phyloP scores from a whole-genome alignment of 2,113 vertebrate species.

The Sinocyclocheilus anophthalmus region DNA sequence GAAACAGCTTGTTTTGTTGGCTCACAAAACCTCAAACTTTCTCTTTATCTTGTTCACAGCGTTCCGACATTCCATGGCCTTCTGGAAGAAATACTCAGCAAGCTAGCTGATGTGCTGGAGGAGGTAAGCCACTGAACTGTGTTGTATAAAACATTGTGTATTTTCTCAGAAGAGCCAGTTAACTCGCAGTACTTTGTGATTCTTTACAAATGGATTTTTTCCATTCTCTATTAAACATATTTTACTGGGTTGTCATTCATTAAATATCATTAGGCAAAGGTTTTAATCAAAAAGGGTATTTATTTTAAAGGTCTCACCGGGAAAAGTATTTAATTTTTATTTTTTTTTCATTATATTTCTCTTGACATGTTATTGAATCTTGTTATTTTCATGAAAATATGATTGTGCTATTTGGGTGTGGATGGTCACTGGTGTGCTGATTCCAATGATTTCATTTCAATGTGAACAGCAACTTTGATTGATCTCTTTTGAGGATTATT shows the following conservation, averaged over 20 bases:
- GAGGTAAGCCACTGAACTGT: constrained; percentile 77
- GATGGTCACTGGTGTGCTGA: not conserved
- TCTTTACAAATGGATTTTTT: not conserved
- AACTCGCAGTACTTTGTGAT: not conserved
- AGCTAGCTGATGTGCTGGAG: constrained; percentile 93
- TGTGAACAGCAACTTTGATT: not conserved
- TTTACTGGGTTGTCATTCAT: not conserved
- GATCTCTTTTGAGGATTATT: not conserved
- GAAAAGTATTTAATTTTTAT: not conserved
- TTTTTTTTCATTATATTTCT: not conserved
- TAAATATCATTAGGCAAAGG: not conserved
- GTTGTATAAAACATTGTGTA: not conserved
- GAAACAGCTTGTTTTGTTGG: not conserved
- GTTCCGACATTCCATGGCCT: constrained; percentile 95
- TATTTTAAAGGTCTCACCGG: not conserved
- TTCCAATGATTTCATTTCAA: not conserved
- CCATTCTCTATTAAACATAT: not conserved
- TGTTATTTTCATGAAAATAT: not conserved
- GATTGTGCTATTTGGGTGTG: not conserved
- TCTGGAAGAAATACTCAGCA: constrained; percentile 92
- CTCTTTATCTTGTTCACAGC: constrained; percentile 71
- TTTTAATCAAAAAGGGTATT: not conserved
- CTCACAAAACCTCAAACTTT: constrained; percentile 2
- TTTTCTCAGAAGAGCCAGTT: not conserved
- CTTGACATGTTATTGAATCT: not conserved